These are phyloP conservation scores for Drosophila anceps DNA, from an alignment of 2,888 invertebrate species.

Conservation along the genomic window DNA sequence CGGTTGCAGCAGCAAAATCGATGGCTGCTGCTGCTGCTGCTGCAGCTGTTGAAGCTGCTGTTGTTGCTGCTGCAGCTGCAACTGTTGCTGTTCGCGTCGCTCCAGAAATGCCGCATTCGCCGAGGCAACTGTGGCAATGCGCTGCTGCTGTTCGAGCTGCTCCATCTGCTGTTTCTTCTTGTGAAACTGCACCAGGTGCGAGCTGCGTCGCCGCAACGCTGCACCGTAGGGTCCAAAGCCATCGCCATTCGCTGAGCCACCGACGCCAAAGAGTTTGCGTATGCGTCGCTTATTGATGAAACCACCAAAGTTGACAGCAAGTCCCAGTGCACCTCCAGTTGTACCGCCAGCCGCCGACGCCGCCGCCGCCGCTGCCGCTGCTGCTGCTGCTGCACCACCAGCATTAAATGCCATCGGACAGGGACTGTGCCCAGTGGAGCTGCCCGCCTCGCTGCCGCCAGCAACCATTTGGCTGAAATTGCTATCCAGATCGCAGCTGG, in stretches of 20 bases:
- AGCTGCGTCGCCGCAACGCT: slow-evolving; percentile 78
- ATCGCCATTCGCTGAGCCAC: slow-evolving; percentile 47
- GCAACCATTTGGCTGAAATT: slow-evolving; percentile 85
- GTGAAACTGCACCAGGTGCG: slow-evolving; percentile 80
- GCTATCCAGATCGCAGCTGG: slow-evolving; percentile 83
- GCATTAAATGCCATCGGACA: slow-evolving; percentile 11
- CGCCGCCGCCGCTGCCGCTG: background rate
- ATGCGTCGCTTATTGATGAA: slow-evolving; percentile 82
- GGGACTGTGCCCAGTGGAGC: slow-evolving; percentile 51
- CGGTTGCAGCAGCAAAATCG: slow-evolving; percentile 52
- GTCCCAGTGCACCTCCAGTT: slow-evolving; percentile 59
- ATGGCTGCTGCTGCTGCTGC: slow-evolving; percentile 69
- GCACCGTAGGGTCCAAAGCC: slow-evolving; percentile 60
- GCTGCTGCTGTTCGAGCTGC: slow-evolving; percentile 80
- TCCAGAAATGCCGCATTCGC: slow-evolving; percentile 79
- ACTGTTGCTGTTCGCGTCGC: slow-evolving; percentile 67
- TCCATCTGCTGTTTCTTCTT: slow-evolving; percentile 78
- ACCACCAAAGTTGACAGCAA: slow-evolving; percentile 60
- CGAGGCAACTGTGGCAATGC: slow-evolving; percentile 76
- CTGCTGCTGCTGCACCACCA: slow-evolving; percentile 4
- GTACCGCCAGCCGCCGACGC: slow-evolving; percentile 29
- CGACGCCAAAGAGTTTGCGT: slow-evolving; percentile 78
- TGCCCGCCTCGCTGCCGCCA: slow-evolving; percentile 69
- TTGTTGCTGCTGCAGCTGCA: slow-evolving; percentile 43
- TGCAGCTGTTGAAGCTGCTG: slow-evolving; percentile 44